These are phyloP conservation scores for Drosophila paucipuncta DNA, from an alignment of 2,888 invertebrate species.

Conservation along the genomic window DNA sequence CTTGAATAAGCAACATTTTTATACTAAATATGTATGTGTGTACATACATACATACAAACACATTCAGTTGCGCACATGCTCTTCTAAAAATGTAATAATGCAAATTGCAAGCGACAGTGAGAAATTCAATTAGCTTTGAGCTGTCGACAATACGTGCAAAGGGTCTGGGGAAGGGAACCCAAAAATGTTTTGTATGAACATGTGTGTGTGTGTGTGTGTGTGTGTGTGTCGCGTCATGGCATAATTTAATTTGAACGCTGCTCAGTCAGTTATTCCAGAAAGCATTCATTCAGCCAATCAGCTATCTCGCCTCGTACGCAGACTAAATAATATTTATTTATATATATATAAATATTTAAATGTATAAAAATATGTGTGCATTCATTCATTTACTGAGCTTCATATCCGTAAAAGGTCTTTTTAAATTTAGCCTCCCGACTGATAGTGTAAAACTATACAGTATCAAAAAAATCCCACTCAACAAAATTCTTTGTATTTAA, in stretches of 20 bases:
- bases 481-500: background rate
- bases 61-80: slow-evolving; percentile 10
- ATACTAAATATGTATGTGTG: slow-evolving; percentile 63
- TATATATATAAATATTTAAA: background rate
- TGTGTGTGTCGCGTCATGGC: slow-evolving; percentile 67
- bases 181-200: slow-evolving; percentile 28
- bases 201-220: slow-evolving; percentile 4
- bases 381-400: slow-evolving; percentile 16
- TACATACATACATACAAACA: slow-evolving; percentile 25
- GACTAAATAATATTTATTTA: slow-evolving; percentile 24
- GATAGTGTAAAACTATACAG: too few species aligned
- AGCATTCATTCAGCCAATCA: slow-evolving; percentile 60
- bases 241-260: slow-evolving; percentile 79
- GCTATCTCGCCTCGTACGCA: slow-evolving; percentile 50
- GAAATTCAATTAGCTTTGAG: slow-evolving; percentile 81
- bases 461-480: background rate
- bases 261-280: slow-evolving; percentile 73
- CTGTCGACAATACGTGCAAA: slow-evolving; percentile 56
- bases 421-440: background rate
- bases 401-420: background rate
- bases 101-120: slow-evolving; percentile 83
- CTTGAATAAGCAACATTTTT: slow-evolving; percentile 71
- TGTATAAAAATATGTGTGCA: slow-evolving; percentile 5
- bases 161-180: slow-evolving; percentile 36
- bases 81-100: slow-evolving; percentile 79